Evolutionary conservation across 2,113 vertebrate genomes (phyloP).

Genomic region (Myotis lucifugus): DNA sequence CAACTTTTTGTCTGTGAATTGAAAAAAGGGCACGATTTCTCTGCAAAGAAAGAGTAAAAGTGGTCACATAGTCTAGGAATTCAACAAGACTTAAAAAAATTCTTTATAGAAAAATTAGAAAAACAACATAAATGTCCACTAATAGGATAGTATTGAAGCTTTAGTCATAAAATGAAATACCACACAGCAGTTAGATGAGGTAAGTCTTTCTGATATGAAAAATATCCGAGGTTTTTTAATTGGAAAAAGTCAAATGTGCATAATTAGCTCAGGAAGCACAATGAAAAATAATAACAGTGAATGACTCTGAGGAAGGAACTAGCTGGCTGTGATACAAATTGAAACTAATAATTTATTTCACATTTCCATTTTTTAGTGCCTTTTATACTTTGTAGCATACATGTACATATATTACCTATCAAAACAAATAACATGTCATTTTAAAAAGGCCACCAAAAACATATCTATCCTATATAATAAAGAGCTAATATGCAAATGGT

Average conservation of each 20-base stretch:
- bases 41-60: not conserved
- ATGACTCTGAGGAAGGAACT: not conserved
- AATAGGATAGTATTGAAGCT: not conserved
- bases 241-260: not conserved
- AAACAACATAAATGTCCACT: not conserved
- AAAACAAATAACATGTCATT: conserved; percentile 20
- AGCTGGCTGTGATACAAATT: not conserved
- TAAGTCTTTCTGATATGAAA: not conserved
- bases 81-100: not conserved
- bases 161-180: not conserved
- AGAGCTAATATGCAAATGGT: too few relatives aligned
- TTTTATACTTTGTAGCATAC: not conserved
- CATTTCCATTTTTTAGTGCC: not conserved
- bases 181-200: not conserved
- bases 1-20: not conserved
- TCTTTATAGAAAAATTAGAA: not conserved
- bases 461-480: not conserved
- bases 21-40: not conserved
- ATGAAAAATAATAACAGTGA: not conserved
- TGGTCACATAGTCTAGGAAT: not conserved
- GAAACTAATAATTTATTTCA: not conserved
- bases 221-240: not conserved
- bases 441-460: not conserved
- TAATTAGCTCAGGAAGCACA: not conserved
- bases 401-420: not conserved